Conservation (phyloP, 1,140 invertebrate genomes). For the Trichomalopsis sarcophagae region DNA sequence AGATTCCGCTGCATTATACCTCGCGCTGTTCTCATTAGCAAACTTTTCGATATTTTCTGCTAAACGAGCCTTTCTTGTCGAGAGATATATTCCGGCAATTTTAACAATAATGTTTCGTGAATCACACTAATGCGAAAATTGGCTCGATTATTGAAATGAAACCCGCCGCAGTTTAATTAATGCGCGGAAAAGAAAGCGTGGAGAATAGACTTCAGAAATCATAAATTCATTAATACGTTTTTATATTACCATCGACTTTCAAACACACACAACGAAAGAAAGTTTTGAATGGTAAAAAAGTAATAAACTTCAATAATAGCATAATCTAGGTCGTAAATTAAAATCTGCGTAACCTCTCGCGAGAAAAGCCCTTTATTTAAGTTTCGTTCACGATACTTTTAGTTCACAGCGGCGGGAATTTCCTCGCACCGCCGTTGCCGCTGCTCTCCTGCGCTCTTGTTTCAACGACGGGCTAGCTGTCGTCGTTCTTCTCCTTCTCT, state of each 20-base stretch:
- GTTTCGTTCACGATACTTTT: slow-evolving; percentile 52
- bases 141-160: slow-evolving; percentile 26
- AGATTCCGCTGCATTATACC: too few relatives aligned
- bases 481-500: slow-evolving; percentile 40
- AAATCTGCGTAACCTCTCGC: slow-evolving; percentile 48
- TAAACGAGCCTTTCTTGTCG: too few relatives aligned
- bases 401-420: slow-evolving; percentile 34
- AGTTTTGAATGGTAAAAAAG: slow-evolving; percentile 50
- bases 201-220: slow-evolving; percentile 39
- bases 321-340: slow-evolving; percentile 54
- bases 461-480: neutral
- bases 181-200: neutral
- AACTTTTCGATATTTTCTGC: too few relatives aligned
- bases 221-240: slow-evolving; percentile 48
- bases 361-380: slow-evolving; percentile 50
- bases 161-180: slow-evolving; percentile 31
- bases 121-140: neutral
- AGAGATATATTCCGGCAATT: neutral
- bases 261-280: slow-evolving; percentile 34
- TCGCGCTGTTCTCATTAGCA: too few relatives aligned
- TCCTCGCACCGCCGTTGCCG: neutral
- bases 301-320: slow-evolving; percentile 53
- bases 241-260: slow-evolving; percentile 42
- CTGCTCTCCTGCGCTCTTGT: slow-evolving; percentile 27
- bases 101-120: neutral